Base-by-base conservation (phyloP, 64 coral and sea anemone genomes). In the Pocillopora verrucosa region DNA sequence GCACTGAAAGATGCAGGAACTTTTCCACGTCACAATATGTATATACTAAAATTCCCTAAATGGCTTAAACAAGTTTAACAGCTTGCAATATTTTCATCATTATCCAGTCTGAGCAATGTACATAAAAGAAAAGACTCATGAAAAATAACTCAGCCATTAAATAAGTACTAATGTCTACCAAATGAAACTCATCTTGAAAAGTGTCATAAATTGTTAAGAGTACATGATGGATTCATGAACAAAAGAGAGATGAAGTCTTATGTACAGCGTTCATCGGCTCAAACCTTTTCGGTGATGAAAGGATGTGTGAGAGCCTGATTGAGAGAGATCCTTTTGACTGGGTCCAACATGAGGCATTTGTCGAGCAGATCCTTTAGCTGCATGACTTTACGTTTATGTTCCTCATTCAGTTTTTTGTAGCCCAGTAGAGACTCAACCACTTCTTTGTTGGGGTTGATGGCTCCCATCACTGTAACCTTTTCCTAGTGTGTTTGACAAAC, bases 241-340 rank as follows among this genome's bases (percentile, higher is more conserved):
- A 38, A 14, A 51, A 41, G 17, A 57, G 20, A 70, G 22, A 2
- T 84, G 62, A 69, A 58, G 65, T 85, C 64, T 72, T 85, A 85
- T 85, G 64, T 72, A 85, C 82, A 85, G 82, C n/a, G 82, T 85
- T 85, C 82, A 14, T 10, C 37, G 63, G 36, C 64, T 92, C 63
- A 92, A 86, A 99, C 95, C 91, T 95, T 99, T 67, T 99, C 97
- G 62, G 97, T 99, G 90, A 99, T 99, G 88, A 99, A 99, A 56
- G 97, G 97, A 91, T 99, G 97, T 89, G 97, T 88, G 36, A 99
- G 91, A 76, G 97, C 97, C 76, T 99, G 93, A 80, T 95, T 99
- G 60, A 99, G 74, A 5, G 94, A 95, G 24, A 99, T 78, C 72
- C 97, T 87, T 76, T 99, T 99, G 13, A 79, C 86, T 34, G 97